Base-by-base conservation (phyloP, 2,888 invertebrate genomes). In the Oligia strigilis region DNA sequence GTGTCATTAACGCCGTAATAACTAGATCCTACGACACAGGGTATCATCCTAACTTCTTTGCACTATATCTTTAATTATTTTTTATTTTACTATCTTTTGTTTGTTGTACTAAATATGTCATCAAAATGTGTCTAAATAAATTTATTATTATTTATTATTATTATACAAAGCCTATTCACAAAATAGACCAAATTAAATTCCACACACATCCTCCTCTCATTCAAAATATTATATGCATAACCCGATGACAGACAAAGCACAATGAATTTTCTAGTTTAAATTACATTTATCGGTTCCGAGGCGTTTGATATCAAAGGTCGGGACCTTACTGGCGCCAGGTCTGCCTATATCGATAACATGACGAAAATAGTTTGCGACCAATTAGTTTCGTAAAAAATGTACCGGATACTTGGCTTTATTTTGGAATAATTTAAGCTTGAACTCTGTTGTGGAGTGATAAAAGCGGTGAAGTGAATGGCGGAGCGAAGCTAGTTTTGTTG, bases 321-420 rank as follows among this genome's bases (percentile, higher is more conserved):
- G 60, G 90, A 92, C 93, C 93, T 88, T 75, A 80, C 77, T 92
- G 93, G 93, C 93, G 93, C 93, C 93, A 93, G 81, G 87, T 76
- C 81, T 87, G 89, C 84, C n/a, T 72, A 62, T 62, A 82, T 89
- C 87, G 90, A 90, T 89, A 89, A 82, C 77, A 74, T 46, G 70
- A 87, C 89, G 73, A 88, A 86, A 87, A 87, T 89, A 89, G 85
- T 87, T 78, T 77, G 82, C 78, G 58, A 87, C 88, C 90, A 89
- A 90, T 90, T 90, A 90, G 76, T 86, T 86, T 81, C 36, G 72
- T 85, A 86, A 82, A 85, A 86, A 88, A 87, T 78, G 77, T 80
- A 88, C 90, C 91, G 91, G 90, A 91, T 90, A 84, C 81, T 82
- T 86, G 80, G 78, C 75, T 86, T 89, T 85, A 87, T 86, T 84